Conservation (phyloP, 2,797 vertebrate species). For the Oreonectes daqikongensis region DNA sequence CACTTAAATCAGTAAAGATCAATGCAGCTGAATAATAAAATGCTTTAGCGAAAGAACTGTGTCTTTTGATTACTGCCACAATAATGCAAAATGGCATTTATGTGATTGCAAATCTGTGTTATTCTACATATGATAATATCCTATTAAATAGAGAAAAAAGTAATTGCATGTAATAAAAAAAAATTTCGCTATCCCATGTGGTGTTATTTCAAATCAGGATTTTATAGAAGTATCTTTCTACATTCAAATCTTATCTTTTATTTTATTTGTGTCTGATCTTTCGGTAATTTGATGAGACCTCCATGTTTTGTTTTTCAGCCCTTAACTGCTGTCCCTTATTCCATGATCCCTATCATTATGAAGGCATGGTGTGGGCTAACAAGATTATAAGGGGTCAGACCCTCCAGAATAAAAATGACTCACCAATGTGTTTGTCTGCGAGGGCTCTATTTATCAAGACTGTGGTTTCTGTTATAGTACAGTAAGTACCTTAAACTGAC, state of each 20-base stretch:
- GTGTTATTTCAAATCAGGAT: not conserved
- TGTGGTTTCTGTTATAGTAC: not conserved
- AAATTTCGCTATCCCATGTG: not conserved
- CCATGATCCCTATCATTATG: conserved; percentile 29
- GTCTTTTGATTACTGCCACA: too few relatives aligned
- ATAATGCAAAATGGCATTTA: too few relatives aligned
- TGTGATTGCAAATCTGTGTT: too few relatives aligned
- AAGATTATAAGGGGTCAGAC: conserved; percentile 25
- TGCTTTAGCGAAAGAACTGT: too few relatives aligned
- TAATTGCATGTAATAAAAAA: not conserved
- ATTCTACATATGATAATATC: too few relatives aligned
- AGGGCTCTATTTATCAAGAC: not conserved
- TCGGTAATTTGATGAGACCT: conserved; percentile 19
- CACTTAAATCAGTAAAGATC: too few relatives aligned
- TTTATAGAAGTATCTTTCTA: not conserved
- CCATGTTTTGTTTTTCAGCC: conserved; percentile 31
- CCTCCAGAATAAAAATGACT: conserved; percentile 3
- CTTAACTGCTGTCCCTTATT: conserved; percentile 13
- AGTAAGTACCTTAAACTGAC: not conserved
- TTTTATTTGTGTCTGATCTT: conserved; percentile 5
- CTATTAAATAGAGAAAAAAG: not conserved
- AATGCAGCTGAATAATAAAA: too few relatives aligned
- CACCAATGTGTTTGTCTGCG: not conserved
- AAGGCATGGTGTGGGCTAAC: not conserved
- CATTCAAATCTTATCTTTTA: conserved; percentile 14